These are phyloP conservation scores for Labia minor DNA, from an alignment of 2,888 invertebrate species.

Conservation along the genomic window DNA sequence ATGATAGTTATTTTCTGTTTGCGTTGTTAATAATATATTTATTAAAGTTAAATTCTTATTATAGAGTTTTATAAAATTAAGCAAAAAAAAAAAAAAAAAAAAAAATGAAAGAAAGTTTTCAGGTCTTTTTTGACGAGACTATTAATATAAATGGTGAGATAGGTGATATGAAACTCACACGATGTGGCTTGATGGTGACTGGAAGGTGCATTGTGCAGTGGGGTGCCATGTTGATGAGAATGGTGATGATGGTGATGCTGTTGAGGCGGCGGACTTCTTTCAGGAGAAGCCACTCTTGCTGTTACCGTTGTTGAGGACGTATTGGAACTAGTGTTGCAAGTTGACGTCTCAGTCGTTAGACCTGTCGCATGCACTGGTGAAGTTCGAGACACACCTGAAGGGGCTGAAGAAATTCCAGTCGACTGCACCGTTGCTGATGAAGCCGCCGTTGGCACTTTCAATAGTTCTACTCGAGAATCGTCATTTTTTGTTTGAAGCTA, in stretches of 20 bases:
- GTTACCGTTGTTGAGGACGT: slow-evolving; percentile 42
- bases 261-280: slow-evolving; percentile 32
- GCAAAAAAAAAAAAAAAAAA: too few species aligned
- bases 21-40: too few species aligned
- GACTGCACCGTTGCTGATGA: not conserved
- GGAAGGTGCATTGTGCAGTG: slow-evolving; percentile 20
- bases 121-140: too few species aligned
- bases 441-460: not conserved
- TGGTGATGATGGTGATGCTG: slow-evolving; percentile 33
- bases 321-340: slow-evolving; percentile 38
- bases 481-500: slow-evolving; percentile 14
- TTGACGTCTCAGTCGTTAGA: slow-evolving; percentile 51
- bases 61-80: too few species aligned
- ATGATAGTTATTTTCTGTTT: too few species aligned
- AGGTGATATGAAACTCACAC: not conserved
- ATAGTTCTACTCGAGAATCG: not conserved
- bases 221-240: slow-evolving; percentile 23
- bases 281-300: slow-evolving; percentile 35
- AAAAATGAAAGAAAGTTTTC: too few species aligned
- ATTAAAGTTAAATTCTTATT: too few species aligned
- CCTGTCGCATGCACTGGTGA: slow-evolving; percentile 30
- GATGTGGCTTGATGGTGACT: slow-evolving; percentile 14
- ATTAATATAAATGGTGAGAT: too few species aligned
- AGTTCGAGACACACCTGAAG: slow-evolving; percentile 1
- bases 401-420: not conserved